Evolutionary conservation across 2,888 invertebrate genomes (phyloP).

Genomic region (Arge pagana): DNA sequence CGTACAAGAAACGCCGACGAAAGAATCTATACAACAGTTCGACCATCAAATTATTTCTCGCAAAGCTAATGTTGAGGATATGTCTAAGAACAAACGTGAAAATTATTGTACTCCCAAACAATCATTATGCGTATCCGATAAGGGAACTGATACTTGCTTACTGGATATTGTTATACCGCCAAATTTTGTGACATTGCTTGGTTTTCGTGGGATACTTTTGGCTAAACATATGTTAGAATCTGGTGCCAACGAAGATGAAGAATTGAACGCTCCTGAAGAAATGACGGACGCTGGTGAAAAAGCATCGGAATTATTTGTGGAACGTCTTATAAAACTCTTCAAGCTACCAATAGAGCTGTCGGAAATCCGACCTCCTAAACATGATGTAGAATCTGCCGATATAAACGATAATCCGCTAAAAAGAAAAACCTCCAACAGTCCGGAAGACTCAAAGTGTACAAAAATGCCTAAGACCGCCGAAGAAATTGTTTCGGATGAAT

Average conservation of each 20-base stretch:
- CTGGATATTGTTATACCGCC: slow-evolving; percentile 26
- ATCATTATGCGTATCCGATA: no score
- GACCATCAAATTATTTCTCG: neutral
- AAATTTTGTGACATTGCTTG: slow-evolving; percentile 34
- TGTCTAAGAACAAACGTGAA: neutral
- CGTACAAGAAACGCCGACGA: no score
- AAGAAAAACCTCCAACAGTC: no score
- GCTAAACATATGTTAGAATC: slow-evolving; percentile 5
- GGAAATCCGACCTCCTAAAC: slow-evolving; percentile 20
- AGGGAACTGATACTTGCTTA: no score
- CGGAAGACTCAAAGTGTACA: no score
- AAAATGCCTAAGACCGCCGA: no score
- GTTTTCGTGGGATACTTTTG: slow-evolving; percentile 29
- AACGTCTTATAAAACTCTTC: slow-evolving; percentile 45
- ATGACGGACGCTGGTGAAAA: neutral
- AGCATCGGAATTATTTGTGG: slow-evolving; percentile 34
- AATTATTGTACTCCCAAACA: no score
- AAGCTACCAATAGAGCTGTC: slow-evolving; percentile 48
- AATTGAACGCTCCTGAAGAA: neutral
- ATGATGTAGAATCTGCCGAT: no score
- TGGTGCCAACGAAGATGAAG: neutral
- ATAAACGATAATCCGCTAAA: no score
- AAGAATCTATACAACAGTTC: slow-evolving; percentile 31
- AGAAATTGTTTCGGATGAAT: no score
- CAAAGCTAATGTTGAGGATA: neutral